Evolutionary conservation across 2,113 vertebrate species (phyloP), one percentile per base, ranked within the genome.

Genomic region (Cyanoliseus patagonus): DNA sequence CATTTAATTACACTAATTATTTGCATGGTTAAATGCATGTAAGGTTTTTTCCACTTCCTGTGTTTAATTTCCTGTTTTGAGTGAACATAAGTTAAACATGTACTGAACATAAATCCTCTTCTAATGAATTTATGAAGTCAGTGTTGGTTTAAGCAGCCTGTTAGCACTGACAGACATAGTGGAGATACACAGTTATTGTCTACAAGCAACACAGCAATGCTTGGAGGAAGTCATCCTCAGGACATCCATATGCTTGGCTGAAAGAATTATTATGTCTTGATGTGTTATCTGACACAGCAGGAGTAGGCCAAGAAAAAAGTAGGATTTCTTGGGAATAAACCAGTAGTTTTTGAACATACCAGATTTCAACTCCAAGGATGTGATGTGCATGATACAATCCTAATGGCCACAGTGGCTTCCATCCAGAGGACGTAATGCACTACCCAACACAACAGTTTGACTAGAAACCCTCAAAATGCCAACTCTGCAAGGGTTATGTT

Each of bases 271-370:
- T 39, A 4, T 2, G 4, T 57, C 39, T 53, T 67, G 37, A 39
- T 61, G 16, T 4, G 16, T 10, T 31, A 41, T 8, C 13, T 51
- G 30, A 47, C 22, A 83, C 31, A 70, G 64, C 7, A 77, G n/a
- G 44, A 84, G 57, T 2, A 87, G 41, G n/a, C 2, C 41, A 90
- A 75, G 19, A 75, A 68, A 23, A 52, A 82, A 85, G 24, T 0
- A 33, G 9, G 19, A 52, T 63, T 51, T 72, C 22, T 27, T 22
- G 27, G 42, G 31, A 77, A 63, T 17, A 74, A 81, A 81, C 62
- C 25, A 57, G 2, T 4, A 8, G 15, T 5, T 92, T 82, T 57
- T 68, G 27, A 67, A 55, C 16, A 78, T 0, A 0, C 0, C 61
- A 49, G 39, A 39, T 37, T 76, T 73, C 28, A 76, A 5, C 30